A percentile compares a stretch with the other conserved stretches of the same genome.
Evolutionary conservation across 1,140 invertebrate species (phyloP).

Genomic region (Drosophila melanogaster): DNA sequence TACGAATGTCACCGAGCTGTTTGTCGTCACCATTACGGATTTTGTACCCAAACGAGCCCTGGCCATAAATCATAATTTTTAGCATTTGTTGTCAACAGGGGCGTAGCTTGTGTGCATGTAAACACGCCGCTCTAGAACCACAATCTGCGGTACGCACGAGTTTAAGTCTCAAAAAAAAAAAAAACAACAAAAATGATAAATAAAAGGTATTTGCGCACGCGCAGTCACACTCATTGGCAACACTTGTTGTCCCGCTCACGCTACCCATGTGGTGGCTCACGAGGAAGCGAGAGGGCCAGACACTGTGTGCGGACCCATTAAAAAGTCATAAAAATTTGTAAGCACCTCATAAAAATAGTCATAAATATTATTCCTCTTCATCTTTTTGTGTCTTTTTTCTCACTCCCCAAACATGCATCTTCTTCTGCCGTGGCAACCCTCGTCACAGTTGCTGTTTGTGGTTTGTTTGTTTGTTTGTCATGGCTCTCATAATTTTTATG

Average conservation of each 20-base stretch:
- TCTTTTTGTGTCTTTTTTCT: constrained; percentile 51
- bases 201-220: constrained; percentile 84
- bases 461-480: constrained; percentile 56
- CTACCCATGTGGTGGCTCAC: not conserved
- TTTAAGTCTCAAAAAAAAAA: constrained; percentile 8
- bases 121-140: constrained; percentile 64
- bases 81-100: constrained; percentile 83
- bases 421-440: constrained; percentile 51
- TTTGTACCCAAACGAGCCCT: constrained; percentile 41
- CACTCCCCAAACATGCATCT: constrained; percentile 16
- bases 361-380: constrained; percentile 81
- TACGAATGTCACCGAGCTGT: constrained; percentile 64
- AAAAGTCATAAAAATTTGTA: constrained; percentile 85
- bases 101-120: constrained; percentile 78
- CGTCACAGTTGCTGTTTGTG: constrained; percentile 64
- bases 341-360: constrained; percentile 85
- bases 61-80: constrained; percentile 83
- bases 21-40: constrained; percentile 69
- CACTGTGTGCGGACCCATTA: constrained; percentile 74
- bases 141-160: constrained; percentile 37
- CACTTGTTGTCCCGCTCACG: constrained; percentile 20
- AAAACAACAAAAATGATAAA: constrained; percentile 30
- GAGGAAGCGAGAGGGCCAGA: constrained; percentile 36
- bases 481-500: constrained; percentile 78
- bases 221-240: constrained; percentile 68